Percentiles rank a stretch among this genome's conserved stretches.
phyloP scores from a whole-genome alignment of 2,113 vertebrate genomes.

The Psittacula cyanocephala region DNA sequence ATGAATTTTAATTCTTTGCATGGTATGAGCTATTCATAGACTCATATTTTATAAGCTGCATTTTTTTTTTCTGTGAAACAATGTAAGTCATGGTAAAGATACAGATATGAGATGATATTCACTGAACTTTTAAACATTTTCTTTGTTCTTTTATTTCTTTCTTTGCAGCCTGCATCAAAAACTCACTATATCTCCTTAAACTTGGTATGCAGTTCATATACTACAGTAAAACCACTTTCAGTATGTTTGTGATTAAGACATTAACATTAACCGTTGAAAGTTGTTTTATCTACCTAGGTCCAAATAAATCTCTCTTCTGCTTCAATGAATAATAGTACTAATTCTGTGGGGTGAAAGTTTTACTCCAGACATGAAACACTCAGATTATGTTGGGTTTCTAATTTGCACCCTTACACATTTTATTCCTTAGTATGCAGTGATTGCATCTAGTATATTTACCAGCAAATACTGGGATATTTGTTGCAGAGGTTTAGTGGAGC shows the following conservation, averaged over 20 bases:
- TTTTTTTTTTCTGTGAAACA: constrained; percentile 1
- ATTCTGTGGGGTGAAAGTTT: not conserved
- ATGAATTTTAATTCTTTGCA: constrained; percentile 13
- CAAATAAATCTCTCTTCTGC: not conserved
- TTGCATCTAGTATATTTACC: not conserved
- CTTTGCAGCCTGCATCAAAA: not conserved
- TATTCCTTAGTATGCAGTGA: not conserved
- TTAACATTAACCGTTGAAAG: not conserved
- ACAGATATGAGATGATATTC: not conserved
- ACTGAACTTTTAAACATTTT: not conserved
- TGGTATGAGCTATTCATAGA: not conserved
- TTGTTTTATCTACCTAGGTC: not conserved
- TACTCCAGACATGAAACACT: not conserved
- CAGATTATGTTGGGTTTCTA: not conserved
- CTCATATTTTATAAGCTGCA: not conserved
- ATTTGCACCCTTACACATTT: not conserved
- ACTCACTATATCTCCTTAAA: not conserved
- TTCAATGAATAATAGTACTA: not conserved
- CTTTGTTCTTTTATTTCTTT: not conserved
- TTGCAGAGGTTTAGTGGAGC: not conserved
- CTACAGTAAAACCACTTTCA: not conserved
- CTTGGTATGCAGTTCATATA: not conserved
- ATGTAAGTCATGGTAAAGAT: not conserved
- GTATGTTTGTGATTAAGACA: not conserved
- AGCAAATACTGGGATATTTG: not conserved